phyloP scores from a whole-genome alignment of 2,888 invertebrate species.

The Agonum fuliginosum region DNA sequence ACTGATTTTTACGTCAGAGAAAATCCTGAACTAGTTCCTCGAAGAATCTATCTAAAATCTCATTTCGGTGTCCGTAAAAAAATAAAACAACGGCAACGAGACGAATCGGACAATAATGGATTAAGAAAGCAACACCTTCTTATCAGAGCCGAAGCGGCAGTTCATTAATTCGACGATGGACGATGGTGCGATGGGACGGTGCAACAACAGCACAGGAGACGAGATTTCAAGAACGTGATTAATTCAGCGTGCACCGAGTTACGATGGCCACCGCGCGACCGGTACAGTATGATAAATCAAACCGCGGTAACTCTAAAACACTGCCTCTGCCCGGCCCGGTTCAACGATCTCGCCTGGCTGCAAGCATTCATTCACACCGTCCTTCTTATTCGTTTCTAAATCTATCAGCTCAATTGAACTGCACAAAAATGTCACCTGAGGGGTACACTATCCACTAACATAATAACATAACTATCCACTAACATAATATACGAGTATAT shows the following conservation, averaged over 20 bases:
- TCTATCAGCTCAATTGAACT: background rate
- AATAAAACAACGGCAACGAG: slow-evolving; percentile 30
- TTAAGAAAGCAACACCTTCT: slow-evolving; percentile 57
- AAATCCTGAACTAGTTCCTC: background rate
- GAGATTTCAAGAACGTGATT: slow-evolving; percentile 56
- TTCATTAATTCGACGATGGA: slow-evolving; percentile 53
- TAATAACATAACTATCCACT: no score
- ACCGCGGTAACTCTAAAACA: slow-evolving; percentile 15
- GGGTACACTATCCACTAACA: no score
- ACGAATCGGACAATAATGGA: slow-evolving; percentile 50
- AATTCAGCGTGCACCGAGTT: slow-evolving; percentile 53
- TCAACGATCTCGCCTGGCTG: slow-evolving; percentile 27
- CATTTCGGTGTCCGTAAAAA: slow-evolving; percentile 37
- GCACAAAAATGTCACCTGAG: slow-evolving; percentile 25
- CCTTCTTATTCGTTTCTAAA: slow-evolving; percentile 27
- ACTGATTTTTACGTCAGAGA: no score
- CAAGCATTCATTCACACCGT: slow-evolving; percentile 8
- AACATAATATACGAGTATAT: no score
- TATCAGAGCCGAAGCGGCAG: slow-evolving; percentile 54
- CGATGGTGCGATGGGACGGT: background rate
- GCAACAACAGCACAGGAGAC: slow-evolving; percentile 13
- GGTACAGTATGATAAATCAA: slow-evolving; percentile 54
- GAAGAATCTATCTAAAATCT: slow-evolving; percentile 45
- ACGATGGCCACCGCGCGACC: slow-evolving; percentile 45
- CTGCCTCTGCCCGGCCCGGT: background rate